A percentile compares a stretch with the other conserved stretches of the same genome.
Conservation (phyloP, 2,888 invertebrate genomes). For the Odontothrips loti region DNA sequence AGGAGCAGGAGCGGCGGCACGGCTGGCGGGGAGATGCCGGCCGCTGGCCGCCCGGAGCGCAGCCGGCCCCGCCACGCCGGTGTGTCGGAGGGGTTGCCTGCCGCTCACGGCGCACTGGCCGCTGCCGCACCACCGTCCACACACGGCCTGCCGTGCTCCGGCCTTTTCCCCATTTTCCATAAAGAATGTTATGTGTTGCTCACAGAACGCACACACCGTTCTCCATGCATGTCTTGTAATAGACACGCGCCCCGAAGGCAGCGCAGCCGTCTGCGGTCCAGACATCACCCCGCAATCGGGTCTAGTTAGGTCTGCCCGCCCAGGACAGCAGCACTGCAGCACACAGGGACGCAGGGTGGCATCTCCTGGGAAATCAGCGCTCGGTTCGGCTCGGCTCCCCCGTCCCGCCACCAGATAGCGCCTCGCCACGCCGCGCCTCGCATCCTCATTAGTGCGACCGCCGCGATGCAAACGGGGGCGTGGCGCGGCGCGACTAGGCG, state of each 20-base stretch:
- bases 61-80: background rate
- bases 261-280: background rate
- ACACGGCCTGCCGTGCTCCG: too few species aligned
- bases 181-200: too few species aligned
- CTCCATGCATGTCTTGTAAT: background rate
- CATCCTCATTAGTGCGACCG: background rate
- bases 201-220: background rate
- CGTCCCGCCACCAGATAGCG: background rate
- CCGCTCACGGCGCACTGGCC: background rate
- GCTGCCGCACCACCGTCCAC: background rate
- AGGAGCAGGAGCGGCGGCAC: too few species aligned
- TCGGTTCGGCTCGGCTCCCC: background rate
- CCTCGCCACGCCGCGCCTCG: background rate
- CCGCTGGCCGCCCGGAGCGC: background rate
- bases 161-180: too few species aligned
- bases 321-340: background rate
- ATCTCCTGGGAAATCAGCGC: constrained; percentile 16
- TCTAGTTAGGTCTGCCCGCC: background rate
- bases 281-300: background rate
- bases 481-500: background rate
- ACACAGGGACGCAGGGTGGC: background rate
- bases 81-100: background rate
- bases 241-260: background rate
- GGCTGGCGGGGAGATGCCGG: too few species aligned
- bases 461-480: background rate